These are phyloP conservation scores for Argyresthia goedartella DNA, from an alignment of 2,888 invertebrate genomes.

Conservation along the genomic window DNA sequence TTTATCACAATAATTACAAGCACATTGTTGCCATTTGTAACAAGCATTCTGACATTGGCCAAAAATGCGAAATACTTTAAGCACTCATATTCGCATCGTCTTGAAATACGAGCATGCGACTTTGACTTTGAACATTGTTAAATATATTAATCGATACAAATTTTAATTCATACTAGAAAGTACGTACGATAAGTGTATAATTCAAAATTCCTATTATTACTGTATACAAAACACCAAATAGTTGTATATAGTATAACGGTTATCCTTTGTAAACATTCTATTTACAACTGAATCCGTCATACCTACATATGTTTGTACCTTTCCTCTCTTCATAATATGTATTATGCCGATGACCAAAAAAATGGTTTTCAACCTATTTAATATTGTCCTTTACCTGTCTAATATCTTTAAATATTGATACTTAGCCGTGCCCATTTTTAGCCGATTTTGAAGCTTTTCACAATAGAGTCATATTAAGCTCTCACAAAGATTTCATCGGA, in stretches of 20 bases:
- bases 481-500: background rate
- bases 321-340: background rate
- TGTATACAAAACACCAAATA: constrained; percentile 7
- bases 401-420: background rate
- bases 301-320: background rate
- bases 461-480: background rate
- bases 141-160: no score
- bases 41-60: no score
- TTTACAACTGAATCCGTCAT: background rate
- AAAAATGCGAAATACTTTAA: no score
- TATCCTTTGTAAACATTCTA: background rate
- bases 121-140: no score
- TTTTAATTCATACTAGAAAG: background rate
- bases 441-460: background rate
- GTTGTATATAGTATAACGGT: background rate
- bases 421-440: background rate
- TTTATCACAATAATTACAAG: no score
- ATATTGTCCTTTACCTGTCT: background rate
- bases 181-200: background rate
- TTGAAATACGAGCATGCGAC: no score
- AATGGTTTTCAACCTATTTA: background rate
- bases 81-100: no score
- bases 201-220: constrained; percentile 1
- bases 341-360: background rate
- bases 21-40: no score